Conservation (phyloP, 2,888 invertebrate species). For the Ormyrus nitidulus region DNA sequence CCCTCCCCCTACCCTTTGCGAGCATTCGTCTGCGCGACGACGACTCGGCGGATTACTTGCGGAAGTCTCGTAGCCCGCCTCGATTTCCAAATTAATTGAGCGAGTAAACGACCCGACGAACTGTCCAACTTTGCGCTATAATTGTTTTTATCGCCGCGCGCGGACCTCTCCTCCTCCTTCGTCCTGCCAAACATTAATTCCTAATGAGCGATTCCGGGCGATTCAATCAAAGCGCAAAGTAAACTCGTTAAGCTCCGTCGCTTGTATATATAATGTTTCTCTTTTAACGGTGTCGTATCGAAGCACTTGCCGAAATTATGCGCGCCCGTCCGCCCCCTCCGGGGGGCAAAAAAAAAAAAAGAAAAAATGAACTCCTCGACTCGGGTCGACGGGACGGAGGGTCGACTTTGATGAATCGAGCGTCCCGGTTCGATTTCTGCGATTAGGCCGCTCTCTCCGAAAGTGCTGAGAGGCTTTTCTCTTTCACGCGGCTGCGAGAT, state of each 20-base stretch:
- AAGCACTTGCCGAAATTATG: background rate
- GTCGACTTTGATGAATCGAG: conserved; percentile 50
- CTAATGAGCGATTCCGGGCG: no score
- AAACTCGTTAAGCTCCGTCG: no score
- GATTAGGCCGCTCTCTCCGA: conserved; percentile 23
- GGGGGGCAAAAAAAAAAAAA: no score
- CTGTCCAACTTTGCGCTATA: conserved; percentile 23
- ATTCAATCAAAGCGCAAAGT: no score
- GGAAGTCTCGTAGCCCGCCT: conserved; percentile 21
- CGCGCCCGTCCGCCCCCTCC: background rate
- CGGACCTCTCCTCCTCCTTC: no score
- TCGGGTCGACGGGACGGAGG: background rate
- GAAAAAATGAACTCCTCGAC: conserved; percentile 41
- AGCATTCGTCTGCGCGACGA: background rate
- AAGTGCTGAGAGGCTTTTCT: background rate
- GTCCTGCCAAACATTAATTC: no score
- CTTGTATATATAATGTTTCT: no score
- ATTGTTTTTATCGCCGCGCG: conserved; percentile 29
- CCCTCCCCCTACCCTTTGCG: background rate
- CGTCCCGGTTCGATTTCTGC: conserved; percentile 28
- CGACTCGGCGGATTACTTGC: conserved; percentile 12
- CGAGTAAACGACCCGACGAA: conserved; percentile 31
- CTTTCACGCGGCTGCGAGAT: conserved; percentile 6
- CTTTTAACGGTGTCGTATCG: no score
- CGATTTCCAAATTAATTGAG: conserved; percentile 49